Percentiles rank a stretch among this genome's conserved stretches.
Evolutionary conservation across 2,113 vertebrate genomes (phyloP).

Genomic region (Turnix velox): DNA sequence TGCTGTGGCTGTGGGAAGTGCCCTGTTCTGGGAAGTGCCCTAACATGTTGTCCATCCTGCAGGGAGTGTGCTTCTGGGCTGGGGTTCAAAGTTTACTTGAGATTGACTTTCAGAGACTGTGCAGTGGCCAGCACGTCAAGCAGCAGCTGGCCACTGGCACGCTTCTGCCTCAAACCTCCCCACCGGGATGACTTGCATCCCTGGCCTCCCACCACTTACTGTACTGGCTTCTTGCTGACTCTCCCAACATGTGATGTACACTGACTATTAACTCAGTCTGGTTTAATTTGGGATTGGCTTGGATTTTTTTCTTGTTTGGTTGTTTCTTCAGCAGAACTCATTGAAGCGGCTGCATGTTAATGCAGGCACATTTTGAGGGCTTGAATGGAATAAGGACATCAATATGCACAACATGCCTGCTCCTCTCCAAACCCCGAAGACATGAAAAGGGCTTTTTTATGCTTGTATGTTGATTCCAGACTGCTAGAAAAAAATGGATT

Average conservation of each 20-base stretch:
- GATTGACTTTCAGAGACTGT: background rate
- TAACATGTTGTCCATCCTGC: background rate
- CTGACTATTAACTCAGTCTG: background rate
- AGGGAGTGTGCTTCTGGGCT: background rate
- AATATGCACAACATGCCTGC: background rate
- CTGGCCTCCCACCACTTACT: background rate
- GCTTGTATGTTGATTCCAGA: background rate
- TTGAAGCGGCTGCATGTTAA: background rate
- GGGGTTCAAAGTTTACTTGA: background rate
- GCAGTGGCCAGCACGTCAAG: background rate
- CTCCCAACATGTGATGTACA: rapidly evolving
- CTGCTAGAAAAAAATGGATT: background rate
- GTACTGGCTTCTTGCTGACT: background rate
- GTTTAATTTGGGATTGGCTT: background rate
- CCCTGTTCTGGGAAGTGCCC: background rate
- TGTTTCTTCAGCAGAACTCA: background rate
- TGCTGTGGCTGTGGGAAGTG: background rate
- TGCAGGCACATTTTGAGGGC: background rate
- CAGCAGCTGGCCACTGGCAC: rapidly evolving
- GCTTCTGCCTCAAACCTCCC: background rate
- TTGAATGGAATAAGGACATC: background rate
- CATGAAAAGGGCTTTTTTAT: background rate
- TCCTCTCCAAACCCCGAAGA: background rate
- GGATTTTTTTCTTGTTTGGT: background rate
- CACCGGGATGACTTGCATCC: background rate